Percentiles rank a stretch among this genome's conserved stretches.
Conservation (phyloP, 1,140 invertebrate species). For the Musca domestica region DNA sequence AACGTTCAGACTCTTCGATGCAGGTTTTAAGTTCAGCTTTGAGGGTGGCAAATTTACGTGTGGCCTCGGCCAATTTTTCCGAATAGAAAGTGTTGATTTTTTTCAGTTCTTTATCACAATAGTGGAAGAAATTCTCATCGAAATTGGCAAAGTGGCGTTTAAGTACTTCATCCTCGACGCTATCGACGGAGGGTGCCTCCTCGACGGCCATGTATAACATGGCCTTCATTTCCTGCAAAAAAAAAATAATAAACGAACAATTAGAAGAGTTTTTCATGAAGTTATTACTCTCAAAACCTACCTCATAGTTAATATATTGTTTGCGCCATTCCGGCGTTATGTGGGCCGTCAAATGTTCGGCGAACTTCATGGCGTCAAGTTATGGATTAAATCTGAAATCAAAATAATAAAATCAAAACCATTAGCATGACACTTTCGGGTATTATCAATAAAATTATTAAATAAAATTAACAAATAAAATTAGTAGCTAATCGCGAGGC, state of each 20-base stretch:
- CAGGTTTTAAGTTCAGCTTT: slow-evolving; percentile 83
- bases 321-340: slow-evolving; percentile 99
- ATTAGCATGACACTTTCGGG: neutral
- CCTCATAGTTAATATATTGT: slow-evolving; percentile 98
- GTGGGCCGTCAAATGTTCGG: slow-evolving; percentile 91
- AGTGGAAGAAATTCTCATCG: slow-evolving; percentile 94
- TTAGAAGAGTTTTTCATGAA: neutral
- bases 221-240: slow-evolving; percentile 81
- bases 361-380: slow-evolving; percentile 84
- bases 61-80: slow-evolving; percentile 97
- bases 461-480: no score
- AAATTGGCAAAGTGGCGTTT: slow-evolving; percentile 91
- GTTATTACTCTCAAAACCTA: slow-evolving; percentile 52
- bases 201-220: slow-evolving; percentile 87
- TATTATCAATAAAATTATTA: neutral
- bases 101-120: slow-evolving; percentile 90
- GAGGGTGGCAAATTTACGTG: slow-evolving; percentile 87
- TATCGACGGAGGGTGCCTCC: slow-evolving; percentile 82
- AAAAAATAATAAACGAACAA: neutral
- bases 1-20: slow-evolving; percentile 64
- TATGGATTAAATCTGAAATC: neutral
- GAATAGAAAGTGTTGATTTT: slow-evolving; percentile 98
- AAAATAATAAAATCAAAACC: neutral
- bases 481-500: no score
- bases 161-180: slow-evolving; percentile 83